Evolutionary conservation across 1,140 invertebrate genomes (phyloP).

Genomic region (Drosophila sucinea): DNA sequence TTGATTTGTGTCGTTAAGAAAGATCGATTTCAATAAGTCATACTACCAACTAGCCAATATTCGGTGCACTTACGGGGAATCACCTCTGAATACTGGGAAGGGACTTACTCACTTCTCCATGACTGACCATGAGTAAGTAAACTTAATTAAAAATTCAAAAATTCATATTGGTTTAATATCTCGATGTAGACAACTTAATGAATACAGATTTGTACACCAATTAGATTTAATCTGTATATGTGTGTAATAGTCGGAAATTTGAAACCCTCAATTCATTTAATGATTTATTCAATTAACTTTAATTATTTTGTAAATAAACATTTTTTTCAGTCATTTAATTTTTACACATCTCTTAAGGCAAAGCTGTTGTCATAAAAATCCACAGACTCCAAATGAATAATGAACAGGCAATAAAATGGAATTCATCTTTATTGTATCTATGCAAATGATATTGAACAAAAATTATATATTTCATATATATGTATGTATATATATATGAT

Average conservation of each 20-base stretch:
- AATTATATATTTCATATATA: constrained; percentile 1
- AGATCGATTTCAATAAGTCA: no score
- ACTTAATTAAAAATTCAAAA: no score
- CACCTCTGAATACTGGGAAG: no score
- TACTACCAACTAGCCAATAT: no score
- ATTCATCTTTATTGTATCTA: constrained; percentile 1
- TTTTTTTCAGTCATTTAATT: neutral
- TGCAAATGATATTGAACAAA: neutral
- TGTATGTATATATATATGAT: neutral
- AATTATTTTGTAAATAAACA: neutral
- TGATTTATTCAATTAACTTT: neutral
- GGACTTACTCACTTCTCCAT: no score
- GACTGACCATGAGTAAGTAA: no score
- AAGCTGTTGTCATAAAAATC: neutral
- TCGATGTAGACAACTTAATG: neutral
- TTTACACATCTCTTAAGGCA: neutral
- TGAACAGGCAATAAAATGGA: neutral
- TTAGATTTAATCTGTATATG: neutral
- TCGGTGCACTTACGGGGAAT: no score
- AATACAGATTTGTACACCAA: neutral
- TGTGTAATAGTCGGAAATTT: neutral
- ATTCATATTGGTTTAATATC: neutral
- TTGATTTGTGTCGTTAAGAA: no score
- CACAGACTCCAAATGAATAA: neutral
- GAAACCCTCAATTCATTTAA: neutral